Evolutionary conservation across 1,140 invertebrate genomes (phyloP).

Genomic region (Chelonus insularis): DNA sequence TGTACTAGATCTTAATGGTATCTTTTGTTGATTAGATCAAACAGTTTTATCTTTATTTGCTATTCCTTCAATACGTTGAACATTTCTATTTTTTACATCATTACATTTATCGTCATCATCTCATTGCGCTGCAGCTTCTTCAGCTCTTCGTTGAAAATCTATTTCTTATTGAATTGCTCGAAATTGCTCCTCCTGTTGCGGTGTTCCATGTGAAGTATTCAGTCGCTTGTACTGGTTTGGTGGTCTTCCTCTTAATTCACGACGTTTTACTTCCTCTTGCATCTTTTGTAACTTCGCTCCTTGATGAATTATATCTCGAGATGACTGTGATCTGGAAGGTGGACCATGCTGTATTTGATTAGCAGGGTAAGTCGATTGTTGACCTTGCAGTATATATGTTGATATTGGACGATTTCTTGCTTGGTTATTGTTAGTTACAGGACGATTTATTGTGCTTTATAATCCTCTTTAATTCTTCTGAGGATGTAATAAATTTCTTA

Average conservation of each 20-base stretch:
- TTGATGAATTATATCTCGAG: constrained; percentile 66
- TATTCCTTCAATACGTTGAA: constrained; percentile 57
- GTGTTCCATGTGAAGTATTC: constrained; percentile 64
- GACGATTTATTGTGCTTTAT: constrained; percentile 59
- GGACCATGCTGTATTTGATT: constrained; percentile 47
- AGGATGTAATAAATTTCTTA: constrained; percentile 52
- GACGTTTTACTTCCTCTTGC: constrained; percentile 77
- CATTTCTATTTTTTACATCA: constrained; percentile 54
- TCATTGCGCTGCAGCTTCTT: constrained; percentile 73
- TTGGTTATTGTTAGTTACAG: constrained; percentile 40
- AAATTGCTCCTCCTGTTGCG: constrained; percentile 85
- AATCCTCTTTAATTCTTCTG: constrained; percentile 58
- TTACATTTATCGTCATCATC: constrained; percentile 74
- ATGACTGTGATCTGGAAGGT: constrained; percentile 59
- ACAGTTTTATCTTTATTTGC: constrained; percentile 46
- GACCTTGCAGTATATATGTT: constrained; percentile 59
- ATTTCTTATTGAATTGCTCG: constrained; percentile 80
- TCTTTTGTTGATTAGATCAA: constrained; percentile 34
- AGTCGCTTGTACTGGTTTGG: constrained; percentile 46
- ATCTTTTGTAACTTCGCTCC: constrained; percentile 82
- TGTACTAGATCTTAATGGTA: constrained; percentile 30
- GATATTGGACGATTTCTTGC: constrained; percentile 62
- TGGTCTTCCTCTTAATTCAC: constrained; percentile 65
- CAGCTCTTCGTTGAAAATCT: constrained; percentile 85
- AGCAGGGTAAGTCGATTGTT: constrained; percentile 38